Evolutionary conservation across 2,888 invertebrate species (phyloP).

Genomic region (Cheilosia urbana): DNA sequence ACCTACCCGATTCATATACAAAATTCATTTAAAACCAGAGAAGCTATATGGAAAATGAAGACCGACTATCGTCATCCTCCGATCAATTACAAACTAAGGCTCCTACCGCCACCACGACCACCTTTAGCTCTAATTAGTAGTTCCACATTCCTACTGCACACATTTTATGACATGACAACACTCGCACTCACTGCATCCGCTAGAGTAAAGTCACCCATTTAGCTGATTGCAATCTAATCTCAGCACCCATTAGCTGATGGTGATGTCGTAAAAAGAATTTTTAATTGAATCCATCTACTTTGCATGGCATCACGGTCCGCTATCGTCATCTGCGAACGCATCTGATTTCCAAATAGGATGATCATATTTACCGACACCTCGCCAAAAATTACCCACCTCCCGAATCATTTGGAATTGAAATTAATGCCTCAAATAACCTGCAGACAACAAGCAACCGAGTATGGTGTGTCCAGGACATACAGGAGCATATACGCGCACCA

Average conservation of each 20-base stretch:
- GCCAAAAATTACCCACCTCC: conserved; percentile 67
- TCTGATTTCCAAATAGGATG: conserved; percentile 54
- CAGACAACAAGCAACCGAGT: conserved; percentile 37
- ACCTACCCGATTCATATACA: too few relatives aligned
- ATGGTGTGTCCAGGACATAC: conserved; percentile 40
- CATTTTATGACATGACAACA: too few relatives aligned
- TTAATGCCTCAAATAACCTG: conserved; percentile 74
- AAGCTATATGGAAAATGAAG: too few relatives aligned
- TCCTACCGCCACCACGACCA: too few relatives aligned
- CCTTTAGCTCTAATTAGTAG: too few relatives aligned
- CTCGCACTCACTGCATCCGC: not conserved
- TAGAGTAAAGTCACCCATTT: not conserved
- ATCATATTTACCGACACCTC: conserved; percentile 74
- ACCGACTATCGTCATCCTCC: too few relatives aligned
- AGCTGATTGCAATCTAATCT: conserved; percentile 37
- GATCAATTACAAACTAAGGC: too few relatives aligned
- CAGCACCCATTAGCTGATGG: conserved; percentile 23
- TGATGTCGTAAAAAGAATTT: conserved; percentile 37
- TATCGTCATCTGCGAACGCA: conserved; percentile 26
- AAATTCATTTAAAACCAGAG: too few relatives aligned
- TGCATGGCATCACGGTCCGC: conserved; percentile 24
- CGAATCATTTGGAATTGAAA: conserved; percentile 75
- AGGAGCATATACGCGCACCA: conserved; percentile 62
- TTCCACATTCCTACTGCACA: too few relatives aligned
- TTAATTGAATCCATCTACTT: conserved; percentile 63